These are phyloP conservation scores for Forbesichthys papilliferus DNA, from an alignment of 2,113 vertebrate species.

Conservation along the genomic window DNA sequence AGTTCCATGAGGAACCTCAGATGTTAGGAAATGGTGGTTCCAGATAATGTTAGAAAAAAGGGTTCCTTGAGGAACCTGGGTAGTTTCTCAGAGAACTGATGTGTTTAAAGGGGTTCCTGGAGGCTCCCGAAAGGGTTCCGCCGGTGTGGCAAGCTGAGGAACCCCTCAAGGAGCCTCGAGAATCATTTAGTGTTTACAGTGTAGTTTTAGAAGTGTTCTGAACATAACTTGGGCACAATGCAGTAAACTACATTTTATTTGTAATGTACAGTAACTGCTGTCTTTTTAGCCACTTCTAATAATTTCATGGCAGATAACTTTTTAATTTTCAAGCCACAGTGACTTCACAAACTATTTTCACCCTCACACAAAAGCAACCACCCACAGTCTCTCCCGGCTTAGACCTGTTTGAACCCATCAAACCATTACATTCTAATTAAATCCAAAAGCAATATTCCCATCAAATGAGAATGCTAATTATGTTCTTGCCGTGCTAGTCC, in stretches of 20 bases:
- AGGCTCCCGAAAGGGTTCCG: too few species aligned
- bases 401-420: slow-evolving; percentile 50
- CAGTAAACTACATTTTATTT: background rate
- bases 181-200: too few species aligned
- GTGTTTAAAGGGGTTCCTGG: too few species aligned
- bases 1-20: too few species aligned
- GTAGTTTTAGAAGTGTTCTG: background rate
- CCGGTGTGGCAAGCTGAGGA: too few species aligned
- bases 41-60: too few species aligned
- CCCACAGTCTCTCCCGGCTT: slow-evolving; percentile 24
- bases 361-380: slow-evolving; percentile 22
- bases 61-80: too few species aligned
- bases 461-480: slow-evolving; percentile 54
- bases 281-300: background rate
- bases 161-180: too few species aligned
- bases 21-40: too few species aligned
- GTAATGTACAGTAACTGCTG: background rate
- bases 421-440: slow-evolving; percentile 65
- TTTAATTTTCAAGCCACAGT: background rate
- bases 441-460: slow-evolving; percentile 38
- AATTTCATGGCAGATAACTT: background rate
- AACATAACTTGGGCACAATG: background rate
- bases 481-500: slow-evolving; percentile 16
- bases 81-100: too few species aligned
- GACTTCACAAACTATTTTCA: slow-evolving; percentile 22